phyloP scores from a whole-genome alignment of 2,797 vertebrate genomes.

The Sarcoramphus papa region DNA sequence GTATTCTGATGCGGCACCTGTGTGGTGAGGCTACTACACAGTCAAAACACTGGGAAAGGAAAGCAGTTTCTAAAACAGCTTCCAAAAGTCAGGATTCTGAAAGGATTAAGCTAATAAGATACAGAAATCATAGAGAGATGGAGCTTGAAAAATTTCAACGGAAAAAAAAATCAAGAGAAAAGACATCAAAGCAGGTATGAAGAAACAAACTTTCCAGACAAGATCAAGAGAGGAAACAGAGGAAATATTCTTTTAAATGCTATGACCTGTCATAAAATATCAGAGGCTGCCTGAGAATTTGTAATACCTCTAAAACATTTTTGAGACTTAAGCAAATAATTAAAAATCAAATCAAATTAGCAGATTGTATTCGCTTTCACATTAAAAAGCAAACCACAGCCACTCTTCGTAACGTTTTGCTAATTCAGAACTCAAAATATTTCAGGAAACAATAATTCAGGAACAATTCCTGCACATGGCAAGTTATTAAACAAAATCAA shows the following conservation, averaged over 20 bases:
- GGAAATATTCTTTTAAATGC: neutral
- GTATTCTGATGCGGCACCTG: neutral
- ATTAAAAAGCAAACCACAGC: neutral
- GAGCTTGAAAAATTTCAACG: neutral
- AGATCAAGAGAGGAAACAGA: neutral
- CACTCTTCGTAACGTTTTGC: neutral
- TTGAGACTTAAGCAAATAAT: neutral
- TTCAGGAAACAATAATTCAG: neutral
- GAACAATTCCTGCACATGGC: neutral
- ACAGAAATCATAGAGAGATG: neutral
- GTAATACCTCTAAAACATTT: neutral
- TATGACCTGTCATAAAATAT: neutral
- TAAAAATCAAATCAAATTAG: neutral
- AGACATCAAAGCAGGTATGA: neutral
- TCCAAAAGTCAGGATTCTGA: neutral
- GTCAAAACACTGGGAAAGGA: neutral
- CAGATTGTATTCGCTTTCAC: neutral
- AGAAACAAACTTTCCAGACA: neutral
- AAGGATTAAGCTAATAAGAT: neutral
- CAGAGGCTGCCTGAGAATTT: neutral
- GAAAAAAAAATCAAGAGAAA: neutral
- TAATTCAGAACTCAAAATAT: neutral
- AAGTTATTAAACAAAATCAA: slow-evolving; percentile 27
- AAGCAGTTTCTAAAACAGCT: neutral
- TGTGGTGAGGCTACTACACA: neutral